Evolutionary conservation across 2,888 invertebrate species (phyloP).

Genomic region (Aphodius granarius): DNA sequence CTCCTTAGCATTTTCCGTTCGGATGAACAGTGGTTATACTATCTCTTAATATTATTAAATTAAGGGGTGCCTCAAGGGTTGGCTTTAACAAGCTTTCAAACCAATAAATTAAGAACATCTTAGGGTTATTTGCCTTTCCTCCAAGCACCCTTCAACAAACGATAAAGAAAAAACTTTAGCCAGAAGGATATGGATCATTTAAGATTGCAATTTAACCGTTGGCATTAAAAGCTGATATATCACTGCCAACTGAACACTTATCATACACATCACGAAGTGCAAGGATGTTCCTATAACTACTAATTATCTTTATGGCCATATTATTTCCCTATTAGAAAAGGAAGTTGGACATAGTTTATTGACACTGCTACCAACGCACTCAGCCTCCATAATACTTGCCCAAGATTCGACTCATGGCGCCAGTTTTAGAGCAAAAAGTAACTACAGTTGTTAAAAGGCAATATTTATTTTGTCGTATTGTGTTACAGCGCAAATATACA

Average conservation of each 20-base stretch:
- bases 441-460: too few relatives aligned
- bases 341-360: conserved; percentile 2
- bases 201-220: background rate
- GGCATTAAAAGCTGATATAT: background rate
- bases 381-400: background rate
- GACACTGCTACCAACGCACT: conserved; percentile 1
- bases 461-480: too few relatives aligned
- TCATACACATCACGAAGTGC: background rate
- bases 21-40: background rate
- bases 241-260: background rate
- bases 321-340: conserved; percentile 13
- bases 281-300: background rate
- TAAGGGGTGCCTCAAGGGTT: background rate
- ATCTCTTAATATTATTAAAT: background rate
- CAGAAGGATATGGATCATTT: background rate
- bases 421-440: too few relatives aligned
- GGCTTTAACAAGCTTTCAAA: background rate
- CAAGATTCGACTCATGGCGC: too few relatives aligned
- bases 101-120: background rate
- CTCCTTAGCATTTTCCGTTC: background rate
- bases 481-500: background rate
- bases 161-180: too few relatives aligned
- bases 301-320: conserved; percentile 3
- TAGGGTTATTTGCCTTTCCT: background rate
- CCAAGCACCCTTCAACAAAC: background rate